Evolutionary conservation across 2,888 invertebrate genomes (phyloP).

Genomic region (Charanyca ferruginea): DNA sequence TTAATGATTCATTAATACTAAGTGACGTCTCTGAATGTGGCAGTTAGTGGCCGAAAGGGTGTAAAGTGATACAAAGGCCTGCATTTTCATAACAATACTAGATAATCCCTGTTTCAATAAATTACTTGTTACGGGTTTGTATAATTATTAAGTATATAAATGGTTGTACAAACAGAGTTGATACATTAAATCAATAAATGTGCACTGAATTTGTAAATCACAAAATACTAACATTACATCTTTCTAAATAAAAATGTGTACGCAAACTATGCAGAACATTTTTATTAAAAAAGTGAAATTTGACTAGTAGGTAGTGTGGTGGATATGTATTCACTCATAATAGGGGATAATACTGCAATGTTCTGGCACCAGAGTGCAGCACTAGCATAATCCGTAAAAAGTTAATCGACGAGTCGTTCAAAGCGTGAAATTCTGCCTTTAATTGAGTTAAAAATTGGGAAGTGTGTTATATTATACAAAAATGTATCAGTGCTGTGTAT

Average conservation of each 20-base stretch:
- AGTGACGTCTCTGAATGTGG: too few species aligned
- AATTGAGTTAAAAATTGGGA: too few species aligned
- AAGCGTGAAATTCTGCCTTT: too few species aligned
- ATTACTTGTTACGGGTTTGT: too few species aligned
- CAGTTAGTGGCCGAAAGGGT: neutral
- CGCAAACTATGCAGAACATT: conserved; percentile 42
- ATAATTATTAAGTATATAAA: neutral
- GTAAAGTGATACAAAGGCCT: too few species aligned
- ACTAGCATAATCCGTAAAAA: too few species aligned
- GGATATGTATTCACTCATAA: conserved; percentile 83
- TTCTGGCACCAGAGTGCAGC: too few species aligned
- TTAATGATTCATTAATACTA: too few species aligned
- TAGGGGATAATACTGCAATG: too few species aligned
- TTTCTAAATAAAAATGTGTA: conserved; percentile 57
- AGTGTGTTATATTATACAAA: too few species aligned
- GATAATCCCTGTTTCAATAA: conserved; percentile 31
- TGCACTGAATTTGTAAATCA: conserved; percentile 64
- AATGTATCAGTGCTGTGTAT: too few species aligned
- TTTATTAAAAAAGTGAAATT: conserved; percentile 60
- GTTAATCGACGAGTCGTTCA: too few species aligned
- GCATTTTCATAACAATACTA: conserved; percentile 14
- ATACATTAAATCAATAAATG: conserved; percentile 58
- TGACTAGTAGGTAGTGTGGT: conserved; percentile 80
- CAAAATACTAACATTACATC: conserved; percentile 65
- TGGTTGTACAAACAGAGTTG: conserved; percentile 2